Evolutionary conservation across 2,113 vertebrate species (phyloP), one percentile per base, ranked within the genome.

Genomic region (Myotis yumanensis): DNA sequence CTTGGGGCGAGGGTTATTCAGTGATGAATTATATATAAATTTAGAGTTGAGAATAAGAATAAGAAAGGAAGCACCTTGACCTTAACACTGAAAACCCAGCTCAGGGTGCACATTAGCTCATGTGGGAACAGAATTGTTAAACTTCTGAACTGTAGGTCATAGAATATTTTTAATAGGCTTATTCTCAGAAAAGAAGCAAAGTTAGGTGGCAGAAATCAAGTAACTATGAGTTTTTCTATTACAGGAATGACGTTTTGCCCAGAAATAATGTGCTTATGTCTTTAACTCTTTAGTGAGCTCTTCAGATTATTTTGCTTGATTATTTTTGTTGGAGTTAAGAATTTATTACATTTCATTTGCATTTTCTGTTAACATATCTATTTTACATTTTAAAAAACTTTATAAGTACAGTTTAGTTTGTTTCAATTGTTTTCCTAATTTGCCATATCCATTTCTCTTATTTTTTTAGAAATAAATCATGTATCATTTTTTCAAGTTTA

Each of bases 361-460:
- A 51, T 62, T 89, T 69, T 64, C 25, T 79, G 2, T 79, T 73
- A 54, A 73, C 15, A 69, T 77, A 40, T 84, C 79, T 18, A 64
- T 4, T 89, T 81, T n/a, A 59, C 2, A 68, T 4, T 4, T 14
- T 86, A 79, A 68, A 79, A 52, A 79, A 46, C 14, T 51, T 57
- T 20, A 66, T 15, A 92, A 91, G 80, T 82, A 52, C 0, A 77
- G 32, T 62, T 93, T 18, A 35, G 32, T 79, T 95, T 93, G 40
- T 84, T 85, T 86, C n/a, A 30, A 30, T 51, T 82, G 11, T 46
- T 95, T 94, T 82, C 22, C 25, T 84, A 88, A 52, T 52, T 94
- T 77, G 0, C 20, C 14, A 37, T 40, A 57, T 86, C 23, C 57
- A 86, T 73, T 96, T 80, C 22, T 79, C 14, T 28, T 51, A 32